Conservation (phyloP, 2,888 invertebrate species). For the Amphipyra berbera region DNA sequence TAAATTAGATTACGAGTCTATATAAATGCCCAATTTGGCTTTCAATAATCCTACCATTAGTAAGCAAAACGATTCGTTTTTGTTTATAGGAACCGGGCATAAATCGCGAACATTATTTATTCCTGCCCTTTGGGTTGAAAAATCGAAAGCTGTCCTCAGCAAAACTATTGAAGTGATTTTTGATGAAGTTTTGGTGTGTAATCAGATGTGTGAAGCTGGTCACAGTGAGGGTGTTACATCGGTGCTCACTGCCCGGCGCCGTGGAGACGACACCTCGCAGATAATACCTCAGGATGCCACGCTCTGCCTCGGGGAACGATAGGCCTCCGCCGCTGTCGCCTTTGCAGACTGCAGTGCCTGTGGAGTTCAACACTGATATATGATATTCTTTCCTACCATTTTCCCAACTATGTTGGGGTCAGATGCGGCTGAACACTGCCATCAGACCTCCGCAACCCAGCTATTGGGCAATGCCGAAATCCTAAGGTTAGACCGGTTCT, state of each 20-base stretch:
- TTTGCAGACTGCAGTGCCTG: conserved; percentile 13
- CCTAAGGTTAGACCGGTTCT: too few relatives aligned
- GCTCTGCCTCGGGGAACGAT: neutral
- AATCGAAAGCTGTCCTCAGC: neutral
- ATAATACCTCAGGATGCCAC: neutral
- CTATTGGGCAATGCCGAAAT: too few relatives aligned
- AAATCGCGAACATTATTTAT: neutral
- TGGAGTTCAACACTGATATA: too few relatives aligned
- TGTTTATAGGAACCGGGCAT: too few relatives aligned
- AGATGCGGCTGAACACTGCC: too few relatives aligned
- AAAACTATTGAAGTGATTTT: neutral
- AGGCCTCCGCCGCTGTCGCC: conserved; percentile 17
- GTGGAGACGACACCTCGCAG: conserved; percentile 12
- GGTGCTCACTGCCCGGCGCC: conserved; percentile 4
- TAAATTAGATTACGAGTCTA: too few relatives aligned
- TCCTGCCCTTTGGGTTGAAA: neutral
- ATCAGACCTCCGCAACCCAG: too few relatives aligned
- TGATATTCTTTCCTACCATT: too few relatives aligned
- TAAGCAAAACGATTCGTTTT: too few relatives aligned
- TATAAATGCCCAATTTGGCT: too few relatives aligned
- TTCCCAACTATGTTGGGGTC: too few relatives aligned
- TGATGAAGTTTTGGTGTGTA: neutral
- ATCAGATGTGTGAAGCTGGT: conserved; percentile 4
- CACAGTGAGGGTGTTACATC: conserved; percentile 1
- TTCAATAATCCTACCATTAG: too few relatives aligned